Conservation (phyloP, 2,888 invertebrate genomes). For the Teinopalpus imperialis region DNA sequence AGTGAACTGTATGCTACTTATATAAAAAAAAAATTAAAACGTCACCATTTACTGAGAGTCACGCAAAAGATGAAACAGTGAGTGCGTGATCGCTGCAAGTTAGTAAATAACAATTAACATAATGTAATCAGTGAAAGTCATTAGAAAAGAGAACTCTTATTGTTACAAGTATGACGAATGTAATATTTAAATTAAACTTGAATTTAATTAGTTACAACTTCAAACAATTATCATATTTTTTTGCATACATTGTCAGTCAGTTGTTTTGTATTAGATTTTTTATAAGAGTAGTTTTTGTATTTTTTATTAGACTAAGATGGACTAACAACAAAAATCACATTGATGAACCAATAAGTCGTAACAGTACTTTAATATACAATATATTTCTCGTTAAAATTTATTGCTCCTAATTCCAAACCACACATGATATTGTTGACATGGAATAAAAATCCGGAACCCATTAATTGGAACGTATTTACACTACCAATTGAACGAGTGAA, state of each 20-base stretch:
- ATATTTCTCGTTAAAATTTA: not conserved
- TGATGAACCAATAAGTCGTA: slow-evolving; percentile 8
- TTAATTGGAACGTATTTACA: slow-evolving; percentile 8
- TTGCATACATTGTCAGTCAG: too few relatives aligned
- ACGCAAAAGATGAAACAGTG: slow-evolving; percentile 4
- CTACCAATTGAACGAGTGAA: slow-evolving; percentile 20
- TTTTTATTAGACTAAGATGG: too few relatives aligned
- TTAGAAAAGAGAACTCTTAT: slow-evolving; percentile 2
- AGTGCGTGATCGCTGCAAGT: slow-evolving; percentile 13
- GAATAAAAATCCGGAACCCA: slow-evolving; percentile 16
- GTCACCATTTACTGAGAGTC: too few relatives aligned
- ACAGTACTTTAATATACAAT: slow-evolving; percentile 11
- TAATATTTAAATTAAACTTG: too few relatives aligned
- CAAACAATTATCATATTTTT: too few relatives aligned
- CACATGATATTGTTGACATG: slow-evolving; percentile 2
- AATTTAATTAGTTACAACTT: too few relatives aligned
- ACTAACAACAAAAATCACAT: too few relatives aligned
- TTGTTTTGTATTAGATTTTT: too few relatives aligned
- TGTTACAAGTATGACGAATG: too few relatives aligned
- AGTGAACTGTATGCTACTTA: too few relatives aligned
- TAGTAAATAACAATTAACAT: slow-evolving; percentile 5
- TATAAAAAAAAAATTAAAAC: too few relatives aligned
- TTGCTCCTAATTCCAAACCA: slow-evolving; percentile 1
- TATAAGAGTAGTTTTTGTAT: too few relatives aligned
- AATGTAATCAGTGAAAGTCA: slow-evolving; percentile 12